phyloP scores from a whole-genome alignment of 2,888 invertebrate genomes.

The Epistrophe grossulariae region DNA sequence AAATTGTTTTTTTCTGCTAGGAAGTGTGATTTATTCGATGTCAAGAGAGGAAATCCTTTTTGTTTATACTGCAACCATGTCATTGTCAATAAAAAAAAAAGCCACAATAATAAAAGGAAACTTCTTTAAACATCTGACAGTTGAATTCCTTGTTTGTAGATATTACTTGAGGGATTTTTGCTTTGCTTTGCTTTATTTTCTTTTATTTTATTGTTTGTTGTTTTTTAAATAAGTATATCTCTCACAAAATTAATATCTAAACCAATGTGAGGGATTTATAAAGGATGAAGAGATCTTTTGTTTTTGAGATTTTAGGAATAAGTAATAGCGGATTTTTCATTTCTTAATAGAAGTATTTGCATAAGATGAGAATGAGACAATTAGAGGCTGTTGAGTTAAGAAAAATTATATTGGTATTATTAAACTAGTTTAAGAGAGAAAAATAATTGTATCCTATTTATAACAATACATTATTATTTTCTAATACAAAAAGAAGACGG shows the following conservation, averaged over 20 bases:
- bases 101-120: constrained; percentile 19
- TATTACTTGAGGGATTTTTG: constrained; percentile 4
- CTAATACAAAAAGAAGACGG: too few species aligned
- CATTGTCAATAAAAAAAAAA: constrained; percentile 25
- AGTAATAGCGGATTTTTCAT: not conserved
- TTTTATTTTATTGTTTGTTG: not conserved
- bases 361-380: not conserved
- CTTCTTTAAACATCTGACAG: constrained; percentile 35
- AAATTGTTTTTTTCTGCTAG: not conserved
- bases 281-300: not conserved
- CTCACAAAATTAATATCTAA: constrained; percentile 34
- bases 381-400: not conserved
- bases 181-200: not conserved
- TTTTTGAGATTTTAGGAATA: not conserved
- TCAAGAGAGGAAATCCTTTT: constrained; percentile 36
- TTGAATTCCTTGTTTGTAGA: constrained; percentile 39
- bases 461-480: too few species aligned
- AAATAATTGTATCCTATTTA: too few species aligned
- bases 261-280: constrained; percentile 11
- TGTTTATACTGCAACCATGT: constrained; percentile 22
- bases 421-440: too few species aligned
- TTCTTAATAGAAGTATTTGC: not conserved
- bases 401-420: not conserved
- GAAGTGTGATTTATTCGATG: constrained; percentile 50
- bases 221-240: constrained; percentile 19